phyloP scores from a whole-genome alignment of 2,113 vertebrate species.

The Tachycineta bicolor region DNA sequence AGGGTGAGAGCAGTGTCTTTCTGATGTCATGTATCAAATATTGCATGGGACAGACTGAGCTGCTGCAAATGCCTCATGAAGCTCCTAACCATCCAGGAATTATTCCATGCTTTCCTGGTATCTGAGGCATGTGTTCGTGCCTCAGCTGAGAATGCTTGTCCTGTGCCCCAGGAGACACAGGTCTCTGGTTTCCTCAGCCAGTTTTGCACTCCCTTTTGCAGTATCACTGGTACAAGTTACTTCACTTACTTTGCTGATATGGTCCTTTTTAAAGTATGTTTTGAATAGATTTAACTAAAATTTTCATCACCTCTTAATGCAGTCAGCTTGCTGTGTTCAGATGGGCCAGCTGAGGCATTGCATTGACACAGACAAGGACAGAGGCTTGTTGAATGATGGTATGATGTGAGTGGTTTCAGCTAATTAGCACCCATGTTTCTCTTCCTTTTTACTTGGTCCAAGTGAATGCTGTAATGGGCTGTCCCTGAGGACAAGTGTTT shows the following conservation, averaged over 20 bases:
- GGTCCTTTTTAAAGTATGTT: not conserved
- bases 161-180: not conserved
- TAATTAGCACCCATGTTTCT: not conserved
- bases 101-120: constrained; percentile 30
- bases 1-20: not conserved
- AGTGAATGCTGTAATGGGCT: not conserved
- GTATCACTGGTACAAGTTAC: not conserved
- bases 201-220: not conserved
- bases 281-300: not conserved
- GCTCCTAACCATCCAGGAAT: constrained; percentile 5
- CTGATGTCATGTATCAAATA: constrained; percentile 39
- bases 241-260: not conserved
- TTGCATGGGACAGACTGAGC: constrained; percentile 20
- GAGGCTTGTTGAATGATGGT: not conserved
- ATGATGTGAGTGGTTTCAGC: not conserved
- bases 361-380: not conserved
- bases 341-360: not conserved
- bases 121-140: not conserved
- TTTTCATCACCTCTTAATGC: not conserved
- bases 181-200: not conserved
- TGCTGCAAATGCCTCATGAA: constrained; percentile 47
- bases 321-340: not conserved
- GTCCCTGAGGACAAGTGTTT: not conserved
- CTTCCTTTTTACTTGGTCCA: not conserved
- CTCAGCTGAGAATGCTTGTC: constrained; percentile 10